Evolutionary conservation across 2,888 invertebrate species (phyloP).

Genomic region (Ariolimax columbianus): DNA sequence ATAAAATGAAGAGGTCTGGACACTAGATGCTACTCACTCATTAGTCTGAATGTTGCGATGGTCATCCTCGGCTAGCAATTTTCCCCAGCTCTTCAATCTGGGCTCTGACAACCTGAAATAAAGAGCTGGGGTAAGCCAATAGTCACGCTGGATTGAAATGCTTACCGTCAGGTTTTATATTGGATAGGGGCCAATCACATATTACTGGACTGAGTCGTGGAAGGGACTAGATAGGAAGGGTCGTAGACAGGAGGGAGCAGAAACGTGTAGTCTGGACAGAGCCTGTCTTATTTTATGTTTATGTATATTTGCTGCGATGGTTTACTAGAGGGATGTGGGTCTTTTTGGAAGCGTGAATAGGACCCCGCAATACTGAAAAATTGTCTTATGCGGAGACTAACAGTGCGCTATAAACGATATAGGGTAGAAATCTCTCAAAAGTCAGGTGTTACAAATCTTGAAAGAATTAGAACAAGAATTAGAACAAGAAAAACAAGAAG

Average conservation of each 20-base stretch:
- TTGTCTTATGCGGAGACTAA: too few species aligned
- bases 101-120: conserved; percentile 36
- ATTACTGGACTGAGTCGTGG: neutral
- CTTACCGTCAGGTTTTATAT: conserved; percentile 31
- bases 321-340: too few species aligned
- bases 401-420: too few species aligned
- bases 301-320: too few species aligned
- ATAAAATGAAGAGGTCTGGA: neutral
- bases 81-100: conserved; percentile 1
- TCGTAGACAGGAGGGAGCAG: conserved; percentile 12
- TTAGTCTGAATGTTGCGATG: conserved; percentile 27
- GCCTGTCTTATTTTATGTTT: too few species aligned
- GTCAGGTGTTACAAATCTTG: too few species aligned
- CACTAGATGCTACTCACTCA: conserved; percentile 26
- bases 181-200: conserved; percentile 23
- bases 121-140: conserved; percentile 12
- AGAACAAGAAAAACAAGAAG: too few species aligned
- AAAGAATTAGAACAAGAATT: too few species aligned
- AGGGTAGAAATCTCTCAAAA: too few species aligned
- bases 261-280: too few species aligned
- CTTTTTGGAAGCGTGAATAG: too few species aligned
- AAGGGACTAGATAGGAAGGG: neutral
- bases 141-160: conserved; percentile 29
- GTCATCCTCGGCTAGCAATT: conserved; percentile 30
- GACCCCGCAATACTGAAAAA: too few species aligned